phyloP scores from a whole-genome alignment of 1,140 invertebrate species.

The Dreissena polymorpha region DNA sequence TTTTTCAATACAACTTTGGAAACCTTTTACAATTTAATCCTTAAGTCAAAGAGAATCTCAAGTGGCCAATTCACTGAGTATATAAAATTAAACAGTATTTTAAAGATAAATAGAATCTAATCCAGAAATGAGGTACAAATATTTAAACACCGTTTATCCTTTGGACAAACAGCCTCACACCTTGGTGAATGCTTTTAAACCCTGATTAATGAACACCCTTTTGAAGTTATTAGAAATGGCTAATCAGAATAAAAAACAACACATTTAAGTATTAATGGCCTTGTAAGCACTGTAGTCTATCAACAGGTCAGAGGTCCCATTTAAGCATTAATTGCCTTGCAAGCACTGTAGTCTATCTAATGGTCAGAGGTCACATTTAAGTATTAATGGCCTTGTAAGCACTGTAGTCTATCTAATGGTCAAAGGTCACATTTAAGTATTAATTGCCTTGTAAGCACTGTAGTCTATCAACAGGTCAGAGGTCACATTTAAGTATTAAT shows the following conservation, averaged over 20 bases:
- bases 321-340: no score
- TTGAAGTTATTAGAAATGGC: slow-evolving; percentile 11
- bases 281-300: no score
- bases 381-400: no score
- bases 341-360: no score
- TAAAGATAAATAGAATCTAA: slow-evolving; percentile 47
- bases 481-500: no score
- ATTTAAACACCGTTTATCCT: slow-evolving; percentile 46
- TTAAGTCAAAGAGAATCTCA: not conserved
- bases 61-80: not conserved
- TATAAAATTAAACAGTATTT: not conserved
- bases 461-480: no score
- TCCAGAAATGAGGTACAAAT: slow-evolving; percentile 29
- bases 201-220: slow-evolving; percentile 37
- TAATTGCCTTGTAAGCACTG: no score
- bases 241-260: slow-evolving; percentile 40
- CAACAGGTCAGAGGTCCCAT: no score
- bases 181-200: slow-evolving; percentile 13
- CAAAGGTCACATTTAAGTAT: no score
- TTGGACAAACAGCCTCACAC: slow-evolving; percentile 27
- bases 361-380: no score
- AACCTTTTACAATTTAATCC: slow-evolving; percentile 36
- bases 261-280: slow-evolving; percentile 26
- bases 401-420: no score
- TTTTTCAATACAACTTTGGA: no score